These are phyloP conservation scores for Callyntrura guangdongensis DNA, from an alignment of 2,888 invertebrate species.

Conservation along the genomic window DNA sequence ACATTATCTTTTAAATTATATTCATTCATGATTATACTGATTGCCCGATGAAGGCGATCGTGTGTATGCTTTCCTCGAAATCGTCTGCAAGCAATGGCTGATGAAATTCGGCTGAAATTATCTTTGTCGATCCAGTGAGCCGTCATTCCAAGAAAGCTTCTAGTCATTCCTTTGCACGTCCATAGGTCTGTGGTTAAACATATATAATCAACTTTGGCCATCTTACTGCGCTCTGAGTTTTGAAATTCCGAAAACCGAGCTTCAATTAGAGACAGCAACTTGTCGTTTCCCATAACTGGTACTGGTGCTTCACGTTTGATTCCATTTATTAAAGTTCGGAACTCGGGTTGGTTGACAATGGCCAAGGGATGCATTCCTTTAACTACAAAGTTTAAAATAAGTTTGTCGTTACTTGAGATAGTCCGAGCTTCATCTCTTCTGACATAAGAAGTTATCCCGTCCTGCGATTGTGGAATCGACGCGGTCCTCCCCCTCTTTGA, in stretches of 20 bases:
- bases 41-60: no score
- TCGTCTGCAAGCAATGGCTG: no score
- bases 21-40: not conserved
- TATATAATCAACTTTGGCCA: constrained; percentile 14
- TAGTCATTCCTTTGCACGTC: constrained; percentile 50
- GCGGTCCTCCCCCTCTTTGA: no score
- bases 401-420: constrained; percentile 36
- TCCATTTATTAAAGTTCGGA: constrained; percentile 33
- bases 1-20: not conserved
- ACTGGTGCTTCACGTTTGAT: constrained; percentile 17
- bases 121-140: no score
- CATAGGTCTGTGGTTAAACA: constrained; percentile 62
- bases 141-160: constrained; percentile 50
- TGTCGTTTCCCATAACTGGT: not conserved
- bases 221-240: not conserved
- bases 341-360: constrained; percentile 48
- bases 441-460: not conserved
- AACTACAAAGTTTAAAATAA: constrained; percentile 43
- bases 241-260: not conserved
- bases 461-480: no score
- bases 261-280: not conserved
- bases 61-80: no score
- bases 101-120: no score
- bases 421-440: not conserved
- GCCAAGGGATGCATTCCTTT: constrained; percentile 65